Base-by-base conservation (phyloP, 2,888 invertebrate genomes). In the Lordiphosa andalusiaca region DNA sequence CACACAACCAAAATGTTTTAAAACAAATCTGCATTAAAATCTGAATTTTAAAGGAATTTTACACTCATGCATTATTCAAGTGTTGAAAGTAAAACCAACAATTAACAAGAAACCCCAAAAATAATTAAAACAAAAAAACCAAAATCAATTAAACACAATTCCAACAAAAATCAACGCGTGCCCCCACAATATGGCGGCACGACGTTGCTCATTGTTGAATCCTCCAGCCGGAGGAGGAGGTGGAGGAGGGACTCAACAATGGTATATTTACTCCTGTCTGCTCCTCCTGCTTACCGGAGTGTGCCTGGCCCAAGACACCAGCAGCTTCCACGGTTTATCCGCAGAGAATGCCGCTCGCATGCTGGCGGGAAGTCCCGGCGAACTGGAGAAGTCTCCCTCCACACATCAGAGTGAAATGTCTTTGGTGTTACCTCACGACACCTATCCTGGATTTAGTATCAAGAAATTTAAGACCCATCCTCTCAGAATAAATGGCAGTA, bases 391-490 rank as follows among this genome's bases (percentile, higher is more conserved):
- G 13, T 35, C 56, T 2, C 51, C 60, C 4, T 56, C 62, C 3
- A 46, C 50, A 51, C 53, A 60, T 6, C 78, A 71, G 58, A 89
- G 88, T 60, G 88, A 87, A 44, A 85, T 89, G 85, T 89, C 90
- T 10, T 73, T 90, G 65, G 93, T 96, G 84, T 92, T 96, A 87
- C 96, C 96, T 48, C 96, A 96, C 90, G 96, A 97, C 88, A 95
- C 95, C 75, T 94, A 95, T 88, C 96, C 96, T 3, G 96, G 96
- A 48, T 96, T 94, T 90, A 95, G 95, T 88, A 94, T 96, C 86
- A 94, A 94, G 88, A 93, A 94, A 86, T 95, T 96, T 90, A 91
- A 91, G 67, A 88, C 90, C n/a, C 77, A 82, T 66, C 87, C 87
- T 5, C 55, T 86, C 16, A 58, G 66, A 33, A 36, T 25, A 6